Conservation (phyloP, 2,797 vertebrate species). For the Cuniculus paca region DNA sequence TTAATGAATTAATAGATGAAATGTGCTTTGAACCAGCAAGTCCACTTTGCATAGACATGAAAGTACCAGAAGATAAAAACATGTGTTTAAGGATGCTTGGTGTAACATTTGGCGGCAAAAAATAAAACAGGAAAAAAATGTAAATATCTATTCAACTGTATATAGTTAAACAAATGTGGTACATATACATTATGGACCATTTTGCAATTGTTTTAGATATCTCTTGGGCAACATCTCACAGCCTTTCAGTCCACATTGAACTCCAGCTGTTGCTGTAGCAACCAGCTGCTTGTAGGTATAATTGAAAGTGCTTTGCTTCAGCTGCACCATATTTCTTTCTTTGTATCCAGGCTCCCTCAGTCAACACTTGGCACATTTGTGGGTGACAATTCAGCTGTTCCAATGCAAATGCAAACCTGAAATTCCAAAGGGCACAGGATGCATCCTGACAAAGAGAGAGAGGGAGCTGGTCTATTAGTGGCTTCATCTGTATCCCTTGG, state of each 20-base stretch:
- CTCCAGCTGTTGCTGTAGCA: constrained; percentile 70
- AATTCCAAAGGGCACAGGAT: not conserved
- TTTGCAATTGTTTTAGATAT: constrained; percentile 32
- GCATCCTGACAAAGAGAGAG: not conserved
- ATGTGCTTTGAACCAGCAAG: not conserved
- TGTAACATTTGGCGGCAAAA: not conserved
- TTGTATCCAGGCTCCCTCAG: not conserved
- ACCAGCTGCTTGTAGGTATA: constrained; percentile 16
- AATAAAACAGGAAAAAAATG: not conserved
- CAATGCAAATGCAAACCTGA: not conserved
- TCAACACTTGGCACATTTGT: not conserved
- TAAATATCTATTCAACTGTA: not conserved
- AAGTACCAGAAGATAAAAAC: not conserved
- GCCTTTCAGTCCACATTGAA: not conserved
- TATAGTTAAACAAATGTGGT: not conserved
- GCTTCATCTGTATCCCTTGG: not conserved
- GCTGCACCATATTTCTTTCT: not conserved
- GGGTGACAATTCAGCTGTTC: not conserved
- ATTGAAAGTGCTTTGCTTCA: not conserved
- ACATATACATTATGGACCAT: not conserved
- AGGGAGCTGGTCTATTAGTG: not conserved
- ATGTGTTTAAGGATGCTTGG: not conserved
- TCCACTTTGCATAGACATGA: not conserved
- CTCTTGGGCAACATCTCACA: constrained; percentile 20
- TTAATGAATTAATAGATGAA: not conserved